Evolutionary conservation across 1,140 invertebrate species (phyloP).

Genomic region (Glomeris maerens): DNA sequence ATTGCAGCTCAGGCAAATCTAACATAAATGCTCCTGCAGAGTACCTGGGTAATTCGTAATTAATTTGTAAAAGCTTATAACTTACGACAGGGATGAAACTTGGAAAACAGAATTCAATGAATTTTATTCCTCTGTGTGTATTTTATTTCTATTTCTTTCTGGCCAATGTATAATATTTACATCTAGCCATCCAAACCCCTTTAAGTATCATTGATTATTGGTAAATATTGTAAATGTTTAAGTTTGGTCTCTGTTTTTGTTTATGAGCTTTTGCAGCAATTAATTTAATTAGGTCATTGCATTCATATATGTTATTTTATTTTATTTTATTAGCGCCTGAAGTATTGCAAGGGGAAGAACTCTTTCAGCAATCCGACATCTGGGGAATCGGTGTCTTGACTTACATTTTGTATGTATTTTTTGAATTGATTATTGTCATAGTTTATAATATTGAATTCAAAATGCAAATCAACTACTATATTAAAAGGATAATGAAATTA

Average conservation of each 20-base stretch:
- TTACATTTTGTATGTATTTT: conserved; percentile 58
- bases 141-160: no score
- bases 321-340: conserved; percentile 63
- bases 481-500: no score
- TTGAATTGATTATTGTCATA: conserved; percentile 1
- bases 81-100: no score
- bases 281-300: neutral
- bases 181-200: no score
- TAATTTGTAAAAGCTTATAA: conserved; percentile 19
- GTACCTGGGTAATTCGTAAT: conserved; percentile 44
- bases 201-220: no score
- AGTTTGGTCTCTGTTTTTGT: conserved; percentile 1
- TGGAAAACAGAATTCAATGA: no score
- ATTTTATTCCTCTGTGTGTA: no score
- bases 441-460: no score
- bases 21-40: conserved; percentile 48
- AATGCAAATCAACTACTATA: no score
- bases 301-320: no score
- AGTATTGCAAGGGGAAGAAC: conserved; percentile 67
- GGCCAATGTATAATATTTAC: no score
- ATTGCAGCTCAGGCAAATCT: conserved; percentile 49
- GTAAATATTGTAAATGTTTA: no score
- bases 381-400: conserved; percentile 88
- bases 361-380: conserved; percentile 80
- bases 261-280: conserved; percentile 5